Percentiles rank a stretch among this genome's conserved stretches.
These are phyloP conservation scores for Pseudomugil gertrudae DNA, from an alignment of 2,797 vertebrate genomes.

Conservation along the genomic window DNA sequence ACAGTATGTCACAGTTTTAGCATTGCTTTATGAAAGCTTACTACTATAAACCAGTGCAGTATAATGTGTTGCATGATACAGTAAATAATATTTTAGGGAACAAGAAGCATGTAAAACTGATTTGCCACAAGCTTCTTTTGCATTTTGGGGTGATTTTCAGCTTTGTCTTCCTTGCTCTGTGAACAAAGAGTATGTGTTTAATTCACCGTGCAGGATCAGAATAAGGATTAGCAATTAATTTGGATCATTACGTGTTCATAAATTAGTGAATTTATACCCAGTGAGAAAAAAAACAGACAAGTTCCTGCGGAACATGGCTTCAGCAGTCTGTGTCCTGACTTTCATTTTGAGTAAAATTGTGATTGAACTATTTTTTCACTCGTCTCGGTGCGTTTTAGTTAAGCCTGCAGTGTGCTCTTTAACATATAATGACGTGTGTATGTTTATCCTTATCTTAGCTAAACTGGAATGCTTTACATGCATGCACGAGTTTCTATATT, in stretches of 20 bases:
- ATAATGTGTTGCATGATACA: conserved; percentile 13
- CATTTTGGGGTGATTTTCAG: conserved; percentile 12
- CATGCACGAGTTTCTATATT: conserved; percentile 74
- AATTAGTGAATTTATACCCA: too few relatives aligned
- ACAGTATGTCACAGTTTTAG: background rate
- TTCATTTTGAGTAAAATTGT: conserved; percentile 43
- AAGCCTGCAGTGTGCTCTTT: conserved; percentile 57
- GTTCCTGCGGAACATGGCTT: conserved; percentile 37
- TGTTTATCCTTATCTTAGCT: conserved; percentile 62
- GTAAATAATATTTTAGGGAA: conserved; percentile 5
- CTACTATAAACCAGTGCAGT: conserved; percentile 21
- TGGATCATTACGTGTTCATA: background rate
- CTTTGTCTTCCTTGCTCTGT: conserved; percentile 34
- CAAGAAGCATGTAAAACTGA: conserved; percentile 13
- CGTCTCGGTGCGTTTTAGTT: conserved; percentile 41
- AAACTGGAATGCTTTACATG: conserved; percentile 67
- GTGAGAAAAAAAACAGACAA: too few relatives aligned
- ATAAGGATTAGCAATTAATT: conserved; percentile 3
- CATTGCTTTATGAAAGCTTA: conserved; percentile 20
- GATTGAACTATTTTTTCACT: conserved; percentile 35
- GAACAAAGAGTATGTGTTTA: conserved; percentile 38
- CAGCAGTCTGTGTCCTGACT: conserved; percentile 19
- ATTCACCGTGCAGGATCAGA: background rate
- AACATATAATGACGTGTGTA: conserved; percentile 40
- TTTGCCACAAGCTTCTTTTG: conserved; percentile 4